Evolutionary conservation across 2,888 invertebrate genomes (phyloP).

Genomic region (Agrenia bidenticulata): DNA sequence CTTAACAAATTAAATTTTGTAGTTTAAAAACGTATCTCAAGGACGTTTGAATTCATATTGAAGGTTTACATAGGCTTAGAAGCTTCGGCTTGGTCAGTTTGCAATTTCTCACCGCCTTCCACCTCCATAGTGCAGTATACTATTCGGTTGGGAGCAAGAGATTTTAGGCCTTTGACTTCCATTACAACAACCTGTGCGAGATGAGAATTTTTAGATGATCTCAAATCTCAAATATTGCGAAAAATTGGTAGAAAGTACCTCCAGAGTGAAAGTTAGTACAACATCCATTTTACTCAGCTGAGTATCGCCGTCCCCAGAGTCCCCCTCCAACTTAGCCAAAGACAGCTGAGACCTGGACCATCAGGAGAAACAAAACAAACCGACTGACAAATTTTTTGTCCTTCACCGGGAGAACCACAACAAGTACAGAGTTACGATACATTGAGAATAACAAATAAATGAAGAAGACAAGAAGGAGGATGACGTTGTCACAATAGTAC

Average conservation of each 20-base stretch:
- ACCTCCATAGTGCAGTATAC: slow-evolving; percentile 99
- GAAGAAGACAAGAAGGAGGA: slow-evolving; percentile 1
- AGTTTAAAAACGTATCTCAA: neutral
- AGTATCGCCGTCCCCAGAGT: slow-evolving; percentile 92
- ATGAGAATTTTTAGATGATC: too few relatives aligned
- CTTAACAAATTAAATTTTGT: slow-evolving; percentile 59
- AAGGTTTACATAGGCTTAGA: slow-evolving; percentile 87
- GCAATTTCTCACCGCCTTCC: slow-evolving; percentile 96
- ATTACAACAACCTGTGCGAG: slow-evolving; percentile 87
- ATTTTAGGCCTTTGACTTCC: slow-evolving; percentile 98
- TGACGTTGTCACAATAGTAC: slow-evolving; percentile 2
- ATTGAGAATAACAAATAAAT: slow-evolving; percentile 23
- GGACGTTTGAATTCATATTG: neutral
- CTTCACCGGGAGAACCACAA: slow-evolving; percentile 13
- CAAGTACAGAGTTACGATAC: slow-evolving; percentile 24
- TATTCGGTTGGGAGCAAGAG: slow-evolving; percentile 92
- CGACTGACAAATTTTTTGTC: slow-evolving; percentile 43
- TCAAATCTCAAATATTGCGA: too few relatives aligned
- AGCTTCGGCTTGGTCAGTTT: slow-evolving; percentile 99
- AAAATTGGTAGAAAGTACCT: slow-evolving; percentile 68
- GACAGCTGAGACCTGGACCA: slow-evolving; percentile 79
- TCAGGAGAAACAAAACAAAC: slow-evolving; percentile 49
- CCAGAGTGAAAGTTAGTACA: slow-evolving; percentile 92
- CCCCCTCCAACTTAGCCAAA: slow-evolving; percentile 87
- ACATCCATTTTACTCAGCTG: slow-evolving; percentile 98